A percentile compares a stretch with the other conserved stretches of the same genome.
Evolutionary conservation across 2,113 vertebrate species (phyloP).

Genomic region (Pipra filicauda): DNA sequence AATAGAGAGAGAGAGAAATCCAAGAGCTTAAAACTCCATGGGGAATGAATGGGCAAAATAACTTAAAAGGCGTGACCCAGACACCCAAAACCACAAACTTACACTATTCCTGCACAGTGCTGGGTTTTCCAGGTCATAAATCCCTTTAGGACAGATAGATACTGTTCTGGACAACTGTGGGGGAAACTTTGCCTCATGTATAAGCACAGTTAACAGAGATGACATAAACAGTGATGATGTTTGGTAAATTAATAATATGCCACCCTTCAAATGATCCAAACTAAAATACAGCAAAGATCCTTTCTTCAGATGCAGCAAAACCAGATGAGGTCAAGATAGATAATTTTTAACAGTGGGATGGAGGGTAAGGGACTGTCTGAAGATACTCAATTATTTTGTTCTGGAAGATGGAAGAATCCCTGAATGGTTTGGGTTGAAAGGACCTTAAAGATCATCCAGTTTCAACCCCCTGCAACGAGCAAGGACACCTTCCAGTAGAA

Average conservation of each 20-base stretch:
- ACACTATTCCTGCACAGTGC: neutral
- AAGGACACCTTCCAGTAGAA: neutral
- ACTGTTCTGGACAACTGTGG: neutral
- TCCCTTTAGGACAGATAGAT: neutral
- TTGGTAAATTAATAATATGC: neutral
- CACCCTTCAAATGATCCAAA: neutral
- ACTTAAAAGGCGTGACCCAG: neutral
- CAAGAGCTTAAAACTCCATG: neutral
- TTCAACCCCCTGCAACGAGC: neutral
- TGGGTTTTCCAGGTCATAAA: neutral
- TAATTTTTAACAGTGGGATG: neutral
- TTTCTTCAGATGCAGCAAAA: neutral
- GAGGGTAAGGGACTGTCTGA: neutral
- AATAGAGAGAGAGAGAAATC: neutral
- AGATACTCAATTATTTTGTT: neutral
- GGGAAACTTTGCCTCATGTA: neutral
- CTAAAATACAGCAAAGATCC: neutral
- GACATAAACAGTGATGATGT: rapidly evolving
- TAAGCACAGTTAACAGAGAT: neutral
- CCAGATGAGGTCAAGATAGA: neutral
- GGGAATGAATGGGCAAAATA: neutral
- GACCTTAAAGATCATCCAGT: neutral
- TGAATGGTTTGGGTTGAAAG: neutral
- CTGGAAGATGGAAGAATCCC: neutral
- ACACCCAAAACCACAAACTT: neutral